Conservation (phyloP, 2,797 vertebrate species). For the Sibirionetta formosa region DNA sequence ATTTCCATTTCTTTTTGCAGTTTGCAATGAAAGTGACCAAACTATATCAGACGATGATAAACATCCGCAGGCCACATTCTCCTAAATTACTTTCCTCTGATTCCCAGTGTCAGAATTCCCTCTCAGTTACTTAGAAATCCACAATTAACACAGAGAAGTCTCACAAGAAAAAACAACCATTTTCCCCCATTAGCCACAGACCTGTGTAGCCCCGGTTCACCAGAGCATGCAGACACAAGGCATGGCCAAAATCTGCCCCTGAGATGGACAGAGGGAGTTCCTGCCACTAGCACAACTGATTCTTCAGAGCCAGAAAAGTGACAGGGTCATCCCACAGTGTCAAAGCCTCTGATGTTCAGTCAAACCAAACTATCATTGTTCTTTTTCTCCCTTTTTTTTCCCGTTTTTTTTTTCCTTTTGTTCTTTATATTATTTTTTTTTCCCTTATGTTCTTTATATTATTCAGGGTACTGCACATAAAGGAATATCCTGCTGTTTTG, state of each 20-base stretch:
- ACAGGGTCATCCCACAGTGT: neutral
- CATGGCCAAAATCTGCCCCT: neutral
- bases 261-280: accelerated
- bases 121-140: neutral
- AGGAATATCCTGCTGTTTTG: neutral
- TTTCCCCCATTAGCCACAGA: neutral
- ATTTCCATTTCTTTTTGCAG: neutral
- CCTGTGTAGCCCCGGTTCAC: accelerated
- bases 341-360: neutral
- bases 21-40: constrained; percentile 2
- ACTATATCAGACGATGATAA: neutral
- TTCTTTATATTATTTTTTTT: neutral
- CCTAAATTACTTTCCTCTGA: neutral
- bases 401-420: neutral
- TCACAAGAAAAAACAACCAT: neutral
- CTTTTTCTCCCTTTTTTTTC: neutral
- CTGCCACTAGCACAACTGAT: neutral
- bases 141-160: neutral
- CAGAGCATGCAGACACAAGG: neutral
- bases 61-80: neutral
- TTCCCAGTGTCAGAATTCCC: neutral
- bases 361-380: neutral
- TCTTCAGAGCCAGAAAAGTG: accelerated
- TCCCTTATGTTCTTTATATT: neutral
- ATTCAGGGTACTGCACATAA: neutral